Evolutionary conservation across 1,140 invertebrate genomes (phyloP), one percentile per base, ranked within the genome.

Genomic region (Drosophila littoralis): DNA sequence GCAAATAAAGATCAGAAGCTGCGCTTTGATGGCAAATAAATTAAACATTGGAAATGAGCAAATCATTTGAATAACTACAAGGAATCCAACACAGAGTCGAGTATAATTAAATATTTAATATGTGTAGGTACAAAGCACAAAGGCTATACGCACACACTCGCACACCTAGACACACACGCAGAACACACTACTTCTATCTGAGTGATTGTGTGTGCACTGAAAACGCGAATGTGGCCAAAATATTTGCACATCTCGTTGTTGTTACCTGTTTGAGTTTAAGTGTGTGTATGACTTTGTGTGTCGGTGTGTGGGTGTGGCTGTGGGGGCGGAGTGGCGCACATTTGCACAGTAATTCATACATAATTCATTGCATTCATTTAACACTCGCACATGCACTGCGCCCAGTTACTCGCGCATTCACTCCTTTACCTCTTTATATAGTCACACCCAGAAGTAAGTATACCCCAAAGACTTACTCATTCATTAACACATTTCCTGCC

Each of bases 331-430:
- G 63, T 52, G 63, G 55, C 59, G 72, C 68, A 79, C 81, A 84
- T 84, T 84, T 77, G 43, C 83, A 75, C 63, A 83, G 83, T 84
- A 84, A 89, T 88, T 88, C 84, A 88, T 88, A 79, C 77, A 89
- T 89, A 77, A 88, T 88, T 88, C 83, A 88, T 88, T 80, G 84
- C 83, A 83, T 84, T 88, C 84, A 89, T 89, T 88, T 84, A 88
- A 88, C 83, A 83, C 83, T 59, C 65, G 42, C 61, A 64, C 63
- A 51, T 59, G 65, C 61, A 70, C 65, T 52, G 12, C 45, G n/a
- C 55, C 12, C 43, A 50, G 40, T 58, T 65, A 71, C 35, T 40
- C 61, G 54, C 65, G 46, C 69, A 35, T 57, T 68, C 50, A 46
- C 55, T 57, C 2, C 57, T 43, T 71, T 50, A 40, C 58, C 17